These are phyloP conservation scores for Bombus consobrinus DNA, from an alignment of 1,140 invertebrate species.

Conservation along the genomic window DNA sequence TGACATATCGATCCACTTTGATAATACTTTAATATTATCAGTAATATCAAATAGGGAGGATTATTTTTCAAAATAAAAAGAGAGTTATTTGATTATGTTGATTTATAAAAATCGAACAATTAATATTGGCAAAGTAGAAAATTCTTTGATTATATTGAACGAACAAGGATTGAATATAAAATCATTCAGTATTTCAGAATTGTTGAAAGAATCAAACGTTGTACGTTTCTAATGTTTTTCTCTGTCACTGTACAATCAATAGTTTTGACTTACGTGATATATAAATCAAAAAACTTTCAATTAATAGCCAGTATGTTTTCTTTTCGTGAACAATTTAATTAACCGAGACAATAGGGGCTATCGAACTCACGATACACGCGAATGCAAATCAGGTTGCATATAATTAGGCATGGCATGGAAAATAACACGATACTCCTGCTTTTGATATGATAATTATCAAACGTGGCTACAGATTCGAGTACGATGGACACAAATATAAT, in stretches of 20 bases:
- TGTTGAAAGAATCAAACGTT: neutral
- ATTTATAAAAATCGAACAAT: too few species aligned
- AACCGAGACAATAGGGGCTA: constrained; percentile 19
- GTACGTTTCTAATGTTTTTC: neutral
- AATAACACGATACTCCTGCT: neutral
- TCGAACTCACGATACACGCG: constrained; percentile 16
- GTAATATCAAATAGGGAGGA: too few species aligned
- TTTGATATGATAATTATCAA: constrained; percentile 63
- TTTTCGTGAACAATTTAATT: constrained; percentile 13
- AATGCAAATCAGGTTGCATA: constrained; percentile 56
- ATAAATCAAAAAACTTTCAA: neutral
- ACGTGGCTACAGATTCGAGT: constrained; percentile 23
- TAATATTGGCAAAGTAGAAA: too few species aligned
- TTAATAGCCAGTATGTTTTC: neutral
- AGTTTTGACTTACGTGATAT: neutral
- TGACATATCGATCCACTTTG: too few species aligned
- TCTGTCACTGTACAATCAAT: too few species aligned
- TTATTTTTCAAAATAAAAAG: neutral
- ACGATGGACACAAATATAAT: constrained; percentile 17
- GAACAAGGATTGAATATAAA: neutral
- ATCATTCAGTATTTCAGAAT: neutral
- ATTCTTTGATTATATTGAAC: neutral
- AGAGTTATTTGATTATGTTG: neutral
- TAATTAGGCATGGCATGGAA: constrained; percentile 32
- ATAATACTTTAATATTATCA: too few species aligned